Evolutionary conservation across 2,797 vertebrate genomes (phyloP), one percentile per base, ranked within the genome.

Genomic region (Fratercula arctica): DNA sequence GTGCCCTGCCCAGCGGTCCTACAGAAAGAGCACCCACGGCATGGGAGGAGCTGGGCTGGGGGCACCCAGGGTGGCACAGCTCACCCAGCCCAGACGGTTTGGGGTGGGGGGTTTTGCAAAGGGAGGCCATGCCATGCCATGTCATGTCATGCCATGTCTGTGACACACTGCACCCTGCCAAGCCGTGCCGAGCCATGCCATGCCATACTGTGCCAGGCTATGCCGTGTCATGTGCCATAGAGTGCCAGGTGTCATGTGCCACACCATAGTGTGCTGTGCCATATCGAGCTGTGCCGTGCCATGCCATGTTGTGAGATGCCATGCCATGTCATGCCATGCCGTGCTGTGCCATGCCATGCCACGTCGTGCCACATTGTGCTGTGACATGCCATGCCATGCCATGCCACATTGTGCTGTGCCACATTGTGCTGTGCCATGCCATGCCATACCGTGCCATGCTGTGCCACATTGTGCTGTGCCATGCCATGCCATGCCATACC

Each of bases 1-100:
- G 54, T 0, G 0, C 35, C 20, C 24, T 24, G 16, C n/a, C 5
- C 0, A 0, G 41, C 12, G 7, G 7, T 64, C 39, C 24, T 41
- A 57, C n/a, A 66, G 63, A 74, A 82, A 31, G 11, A 41, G n/a
- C 39, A 73, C 33, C 82, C 61, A 21, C 0, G 3, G 39, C 10
- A 3, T 12, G 39, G 23, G 7, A 48, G 12, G 3, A 78, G 10
- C 35, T 37, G 26, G 61, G 50, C 50, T 78, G 53, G 45, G 33
- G 8, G 18, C 39, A 43, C 8, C 26, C 3, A 0, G 26, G 24
- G 16, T 24, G 35, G 29, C 28, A 29, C 1, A 3, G 19, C 12
- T 79, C 4, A 0, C 15, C 24, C 45, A 83, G 21, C 11, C 33
- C 37, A 9, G n/a, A 4, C 5, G 4, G 11, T 50, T 74, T 73